A percentile compares a stretch with the other conserved stretches of the same genome.
Evolutionary conservation across 2,888 invertebrate genomes (phyloP).

Genomic region (Aphrophora alni): DNA sequence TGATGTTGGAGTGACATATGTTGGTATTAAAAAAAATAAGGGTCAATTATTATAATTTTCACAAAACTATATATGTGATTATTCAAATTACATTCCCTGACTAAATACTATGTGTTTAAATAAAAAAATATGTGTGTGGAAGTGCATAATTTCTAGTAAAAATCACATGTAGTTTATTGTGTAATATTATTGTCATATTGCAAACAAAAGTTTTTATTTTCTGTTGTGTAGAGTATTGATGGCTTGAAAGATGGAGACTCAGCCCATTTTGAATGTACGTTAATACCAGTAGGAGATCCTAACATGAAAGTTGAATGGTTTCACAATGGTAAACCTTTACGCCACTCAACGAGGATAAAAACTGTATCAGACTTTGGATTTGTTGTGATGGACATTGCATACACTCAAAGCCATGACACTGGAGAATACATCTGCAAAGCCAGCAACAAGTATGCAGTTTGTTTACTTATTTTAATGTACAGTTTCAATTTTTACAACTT

Average conservation of each 20-base stretch:
- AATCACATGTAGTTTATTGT: too few relatives aligned
- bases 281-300: constrained; percentile 93
- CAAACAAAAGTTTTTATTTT: too few relatives aligned
- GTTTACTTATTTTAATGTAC: background rate
- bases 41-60: too few relatives aligned
- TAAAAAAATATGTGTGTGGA: too few relatives aligned
- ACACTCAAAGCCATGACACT: constrained; percentile 89
- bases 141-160: too few relatives aligned
- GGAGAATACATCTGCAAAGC: constrained; percentile 95
- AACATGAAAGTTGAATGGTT: constrained; percentile 96
- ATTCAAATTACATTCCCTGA: too few relatives aligned
- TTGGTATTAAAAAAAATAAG: too few relatives aligned
- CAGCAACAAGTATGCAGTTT: constrained; percentile 69
- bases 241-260: constrained; percentile 91
- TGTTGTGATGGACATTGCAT: constrained; percentile 93
- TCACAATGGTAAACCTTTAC: constrained; percentile 88
- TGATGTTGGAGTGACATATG: too few relatives aligned
- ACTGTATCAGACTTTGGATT: constrained; percentile 95
- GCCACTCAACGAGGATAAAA: constrained; percentile 89
- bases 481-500: background rate
- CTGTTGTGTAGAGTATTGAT: constrained; percentile 69
- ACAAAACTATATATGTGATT: too few relatives aligned
- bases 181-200: too few relatives aligned
- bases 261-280: constrained; percentile 93
- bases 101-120: too few relatives aligned